Conservation (phyloP, 2,797 vertebrate genomes). For the Paramormyrops hopkinsi region DNA sequence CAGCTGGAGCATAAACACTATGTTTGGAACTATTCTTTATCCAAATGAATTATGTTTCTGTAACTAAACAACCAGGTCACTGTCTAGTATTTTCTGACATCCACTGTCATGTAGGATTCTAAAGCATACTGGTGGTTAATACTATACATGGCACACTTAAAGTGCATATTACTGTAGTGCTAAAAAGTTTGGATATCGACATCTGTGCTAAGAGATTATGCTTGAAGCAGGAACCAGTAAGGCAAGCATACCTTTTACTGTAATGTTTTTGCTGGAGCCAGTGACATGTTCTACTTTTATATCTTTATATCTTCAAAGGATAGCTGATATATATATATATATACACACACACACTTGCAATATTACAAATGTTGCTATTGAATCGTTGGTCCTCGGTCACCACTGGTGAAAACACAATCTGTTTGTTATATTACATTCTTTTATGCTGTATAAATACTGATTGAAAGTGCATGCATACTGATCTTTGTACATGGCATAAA, state of each 20-base stretch:
- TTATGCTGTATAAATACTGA: background rate
- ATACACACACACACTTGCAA: background rate
- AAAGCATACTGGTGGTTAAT: background rate
- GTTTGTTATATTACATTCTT: background rate
- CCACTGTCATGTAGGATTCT: background rate
- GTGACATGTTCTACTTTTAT: background rate
- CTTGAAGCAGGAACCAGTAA: background rate
- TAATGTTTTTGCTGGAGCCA: background rate
- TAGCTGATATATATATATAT: background rate
- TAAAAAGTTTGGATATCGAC: background rate
- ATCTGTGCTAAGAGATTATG: background rate
- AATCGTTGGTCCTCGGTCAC: background rate
- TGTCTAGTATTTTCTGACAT: background rate
- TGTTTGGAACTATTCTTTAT: background rate
- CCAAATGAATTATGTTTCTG: background rate
- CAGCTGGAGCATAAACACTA: constrained; percentile 19
- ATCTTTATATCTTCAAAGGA: background rate
- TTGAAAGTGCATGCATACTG: background rate
- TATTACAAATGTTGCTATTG: background rate
- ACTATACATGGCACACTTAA: background rate
- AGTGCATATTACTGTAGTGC: background rate
- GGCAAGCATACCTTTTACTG: background rate
- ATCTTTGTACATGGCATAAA: background rate
- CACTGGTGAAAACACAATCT: background rate
- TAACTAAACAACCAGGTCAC: background rate